Conservation (phyloP, 2,113 vertebrate genomes). For the Malurus elegans region DNA sequence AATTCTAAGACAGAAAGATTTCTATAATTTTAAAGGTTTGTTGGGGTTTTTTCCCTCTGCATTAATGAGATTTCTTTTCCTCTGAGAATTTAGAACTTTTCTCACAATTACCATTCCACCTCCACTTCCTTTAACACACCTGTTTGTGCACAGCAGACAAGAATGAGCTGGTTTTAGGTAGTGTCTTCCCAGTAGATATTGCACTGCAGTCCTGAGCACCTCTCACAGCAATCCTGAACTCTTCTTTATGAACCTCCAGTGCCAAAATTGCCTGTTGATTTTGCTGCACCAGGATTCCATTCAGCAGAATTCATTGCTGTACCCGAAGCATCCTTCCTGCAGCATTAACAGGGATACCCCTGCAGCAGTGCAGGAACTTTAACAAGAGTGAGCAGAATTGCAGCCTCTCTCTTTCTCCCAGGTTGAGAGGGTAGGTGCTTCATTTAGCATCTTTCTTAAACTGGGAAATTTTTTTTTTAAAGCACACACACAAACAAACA, state of each 20-base stretch:
- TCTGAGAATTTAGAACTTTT: not conserved
- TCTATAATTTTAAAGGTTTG: not conserved
- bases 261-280: not conserved
- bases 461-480: not conserved
- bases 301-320: not conserved
- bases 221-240: not conserved
- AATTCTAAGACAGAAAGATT: not conserved
- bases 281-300: not conserved
- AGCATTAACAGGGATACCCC: not conserved
- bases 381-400: not conserved
- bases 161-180: not conserved
- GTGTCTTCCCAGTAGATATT: not conserved
- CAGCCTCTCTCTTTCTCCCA: not conserved
- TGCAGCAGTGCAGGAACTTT: accelerated
- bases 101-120: not conserved
- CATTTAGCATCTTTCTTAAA: not conserved
- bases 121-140: not conserved
- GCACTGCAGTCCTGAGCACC: not conserved
- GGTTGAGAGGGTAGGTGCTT: not conserved
- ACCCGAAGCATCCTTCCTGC: not conserved
- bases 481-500: not conserved
- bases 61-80: not conserved
- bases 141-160: not conserved
- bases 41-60: not conserved
- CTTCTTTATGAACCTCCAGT: not conserved